Percentiles rank a stretch among this genome's conserved stretches.
Conservation (phyloP, 2,888 invertebrate genomes). For the Cheilosia soror region DNA sequence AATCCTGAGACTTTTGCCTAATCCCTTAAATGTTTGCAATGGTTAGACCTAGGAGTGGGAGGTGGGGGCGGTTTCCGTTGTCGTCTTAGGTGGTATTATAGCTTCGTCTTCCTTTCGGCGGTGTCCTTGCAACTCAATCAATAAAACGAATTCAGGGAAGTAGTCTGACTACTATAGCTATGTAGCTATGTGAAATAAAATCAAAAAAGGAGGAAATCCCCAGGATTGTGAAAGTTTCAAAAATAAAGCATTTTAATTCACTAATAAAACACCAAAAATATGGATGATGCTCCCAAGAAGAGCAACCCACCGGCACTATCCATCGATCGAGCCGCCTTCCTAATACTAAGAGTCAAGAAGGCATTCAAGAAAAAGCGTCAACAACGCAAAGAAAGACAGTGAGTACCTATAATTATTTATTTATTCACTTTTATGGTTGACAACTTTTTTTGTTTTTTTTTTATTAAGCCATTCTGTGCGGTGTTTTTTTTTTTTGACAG, state of each 20-base stretch:
- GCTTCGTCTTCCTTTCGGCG: not conserved
- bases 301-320: constrained; percentile 86
- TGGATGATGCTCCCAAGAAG: constrained; percentile 81
- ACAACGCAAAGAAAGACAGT: constrained; percentile 94
- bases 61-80: constrained; percentile 11
- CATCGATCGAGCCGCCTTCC: constrained; percentile 95
- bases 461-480: constrained; percentile 12
- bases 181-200: constrained; percentile 29
- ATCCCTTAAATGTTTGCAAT: constrained; percentile 31
- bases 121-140: constrained; percentile 37
- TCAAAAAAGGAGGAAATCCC: constrained; percentile 10
- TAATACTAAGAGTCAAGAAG: constrained; percentile 93
- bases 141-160: constrained; percentile 16
- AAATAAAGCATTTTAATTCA: not conserved
- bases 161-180: not conserved
- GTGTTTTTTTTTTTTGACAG: constrained; percentile 12
- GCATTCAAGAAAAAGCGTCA: constrained; percentile 96
- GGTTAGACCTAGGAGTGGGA: constrained; percentile 11
- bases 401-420: constrained; percentile 83
- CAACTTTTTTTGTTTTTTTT: not conserved
- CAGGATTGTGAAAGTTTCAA: not conserved
- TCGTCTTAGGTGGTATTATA: constrained; percentile 34
- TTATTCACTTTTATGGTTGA: constrained; percentile 6
- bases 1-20: constrained; percentile 31
- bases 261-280: constrained; percentile 50